phyloP scores from a whole-genome alignment of 2,113 vertebrate species.

The Gymnorhina tibicen region DNA sequence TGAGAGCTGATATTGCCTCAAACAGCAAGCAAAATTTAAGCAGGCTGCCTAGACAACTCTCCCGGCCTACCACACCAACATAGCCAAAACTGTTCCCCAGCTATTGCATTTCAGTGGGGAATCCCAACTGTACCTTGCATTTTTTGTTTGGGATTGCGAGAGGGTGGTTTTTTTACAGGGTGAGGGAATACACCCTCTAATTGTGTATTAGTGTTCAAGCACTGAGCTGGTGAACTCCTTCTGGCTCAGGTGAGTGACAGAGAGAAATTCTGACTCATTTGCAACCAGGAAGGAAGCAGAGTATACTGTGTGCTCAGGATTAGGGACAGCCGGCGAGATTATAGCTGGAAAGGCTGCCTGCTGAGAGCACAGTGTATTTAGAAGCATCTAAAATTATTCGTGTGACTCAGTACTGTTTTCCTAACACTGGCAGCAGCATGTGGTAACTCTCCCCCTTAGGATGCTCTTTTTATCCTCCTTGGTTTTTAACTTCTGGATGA shows the following conservation, averaged over 20 bases:
- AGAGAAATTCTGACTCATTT: slow-evolving; percentile 16
- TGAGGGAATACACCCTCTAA: neutral
- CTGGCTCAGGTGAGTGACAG: neutral
- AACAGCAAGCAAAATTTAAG: neutral
- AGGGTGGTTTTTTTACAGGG: neutral
- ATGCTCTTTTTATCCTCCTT: slow-evolving; percentile 40
- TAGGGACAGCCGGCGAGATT: slow-evolving; percentile 15
- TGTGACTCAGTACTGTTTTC: slow-evolving; percentile 48
- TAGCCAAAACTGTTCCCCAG: neutral
- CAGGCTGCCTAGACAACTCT: neutral
- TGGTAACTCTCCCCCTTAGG: slow-evolving; percentile 29
- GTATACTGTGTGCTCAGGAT: neutral
- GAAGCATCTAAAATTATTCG: slow-evolving; percentile 54
- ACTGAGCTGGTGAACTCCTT: neutral
- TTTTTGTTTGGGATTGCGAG: neutral
- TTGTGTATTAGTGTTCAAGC: neutral
- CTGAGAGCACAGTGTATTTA: slow-evolving; percentile 37
- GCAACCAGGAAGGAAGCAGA: neutral
- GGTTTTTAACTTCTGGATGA: neutral
- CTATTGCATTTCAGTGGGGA: neutral
- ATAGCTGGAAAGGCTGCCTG: slow-evolving; percentile 31
- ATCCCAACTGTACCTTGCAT: neutral
- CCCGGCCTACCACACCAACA: neutral
- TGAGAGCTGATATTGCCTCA: neutral
- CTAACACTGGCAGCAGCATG: slow-evolving; percentile 31